Percentiles rank a stretch among this genome's conserved stretches.
Evolutionary conservation across 2,797 vertebrate genomes (phyloP).

Genomic region (Chiloscyllium punctatum): DNA sequence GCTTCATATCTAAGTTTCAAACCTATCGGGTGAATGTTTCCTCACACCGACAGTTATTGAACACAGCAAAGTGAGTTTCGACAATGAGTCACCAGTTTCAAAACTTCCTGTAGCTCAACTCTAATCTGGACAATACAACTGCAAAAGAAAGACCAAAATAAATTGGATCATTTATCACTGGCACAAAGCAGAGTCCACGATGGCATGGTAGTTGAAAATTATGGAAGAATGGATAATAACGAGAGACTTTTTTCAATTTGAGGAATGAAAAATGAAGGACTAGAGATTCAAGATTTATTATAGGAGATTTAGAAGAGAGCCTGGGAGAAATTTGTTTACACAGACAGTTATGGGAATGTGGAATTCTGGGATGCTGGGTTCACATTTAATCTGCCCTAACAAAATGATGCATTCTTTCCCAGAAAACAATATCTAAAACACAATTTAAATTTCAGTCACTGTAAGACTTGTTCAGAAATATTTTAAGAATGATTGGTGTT

Average conservation of each 20-base stretch:
- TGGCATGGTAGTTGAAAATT: background rate
- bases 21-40: background rate
- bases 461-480: background rate
- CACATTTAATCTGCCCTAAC: background rate
- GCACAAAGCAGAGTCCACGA: background rate
- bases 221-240: background rate
- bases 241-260: background rate
- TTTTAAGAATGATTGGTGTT: background rate
- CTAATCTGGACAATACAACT: background rate
- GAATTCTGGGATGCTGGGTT: background rate
- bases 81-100: background rate
- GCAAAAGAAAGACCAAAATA: background rate
- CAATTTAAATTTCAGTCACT: background rate
- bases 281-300: background rate
- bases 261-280: background rate
- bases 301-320: background rate
- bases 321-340: background rate
- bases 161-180: background rate
- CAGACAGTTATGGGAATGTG: background rate
- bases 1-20: background rate
- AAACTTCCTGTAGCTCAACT: background rate
- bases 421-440: background rate
- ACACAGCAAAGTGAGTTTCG: background rate
- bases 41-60: background rate
- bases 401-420: background rate